A percentile compares a stretch with the other conserved stretches of the same genome.
Conservation (phyloP, 92 coral and sea anemone genomes). For the Micromussa lordhowensis region DNA sequence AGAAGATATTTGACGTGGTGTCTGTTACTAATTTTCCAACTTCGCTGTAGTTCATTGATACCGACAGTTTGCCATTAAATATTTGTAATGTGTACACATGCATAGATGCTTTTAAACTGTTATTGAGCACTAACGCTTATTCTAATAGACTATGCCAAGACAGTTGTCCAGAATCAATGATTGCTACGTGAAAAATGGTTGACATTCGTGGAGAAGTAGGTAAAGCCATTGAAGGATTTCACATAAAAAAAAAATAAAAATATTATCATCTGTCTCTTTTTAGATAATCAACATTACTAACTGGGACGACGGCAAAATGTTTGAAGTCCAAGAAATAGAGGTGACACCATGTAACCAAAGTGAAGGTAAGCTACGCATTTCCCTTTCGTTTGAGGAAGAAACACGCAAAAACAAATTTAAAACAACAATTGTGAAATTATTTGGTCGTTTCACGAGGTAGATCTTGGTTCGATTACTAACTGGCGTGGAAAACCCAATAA, state of each 20-base stretch:
- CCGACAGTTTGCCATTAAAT: neutral
- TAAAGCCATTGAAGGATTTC: neutral
- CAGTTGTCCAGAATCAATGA: neutral
- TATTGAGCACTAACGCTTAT: neutral
- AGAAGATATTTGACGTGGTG: too few relatives aligned
- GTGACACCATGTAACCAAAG: neutral
- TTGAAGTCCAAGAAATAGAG: conserved; percentile 54
- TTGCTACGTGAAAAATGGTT: neutral
- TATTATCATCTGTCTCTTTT: neutral
- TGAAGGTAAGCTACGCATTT: conserved; percentile 16
- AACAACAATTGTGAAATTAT: neutral
- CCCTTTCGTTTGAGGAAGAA: neutral
- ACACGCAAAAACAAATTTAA: neutral
- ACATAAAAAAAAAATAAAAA: neutral
- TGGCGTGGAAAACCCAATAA: neutral
- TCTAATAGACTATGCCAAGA: neutral
- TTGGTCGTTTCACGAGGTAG: neutral
- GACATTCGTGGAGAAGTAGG: too few relatives aligned
- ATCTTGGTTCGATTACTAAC: neutral
- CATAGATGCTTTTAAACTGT: neutral
- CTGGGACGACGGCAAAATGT: conserved; percentile 69
- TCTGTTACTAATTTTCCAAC: neutral
- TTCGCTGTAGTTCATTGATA: neutral
- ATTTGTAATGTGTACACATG: neutral
- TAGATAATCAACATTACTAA: conserved; percentile 69